Percentiles rank a stretch among this genome's conserved stretches.
Evolutionary conservation across 2,888 invertebrate species (phyloP).

Genomic region (Perizoma affinitatum): DNA sequence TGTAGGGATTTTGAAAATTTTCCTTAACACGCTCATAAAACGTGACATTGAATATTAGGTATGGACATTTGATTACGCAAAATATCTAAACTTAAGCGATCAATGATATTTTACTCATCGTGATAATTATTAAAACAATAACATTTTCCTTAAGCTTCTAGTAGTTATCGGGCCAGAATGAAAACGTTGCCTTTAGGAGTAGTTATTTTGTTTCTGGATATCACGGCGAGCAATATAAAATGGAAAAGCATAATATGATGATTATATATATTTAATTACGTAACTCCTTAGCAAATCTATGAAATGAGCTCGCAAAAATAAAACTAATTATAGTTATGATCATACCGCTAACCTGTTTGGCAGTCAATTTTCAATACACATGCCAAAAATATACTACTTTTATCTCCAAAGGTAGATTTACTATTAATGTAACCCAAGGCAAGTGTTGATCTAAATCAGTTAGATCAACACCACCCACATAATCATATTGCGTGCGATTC

Average conservation of each 20-base stretch:
- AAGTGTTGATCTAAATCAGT: not conserved
- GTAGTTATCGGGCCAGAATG: no score
- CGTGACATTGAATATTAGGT: slow-evolving; percentile 5
- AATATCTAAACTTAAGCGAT: no score
- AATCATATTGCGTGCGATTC: slow-evolving; percentile 13
- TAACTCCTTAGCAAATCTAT: no score
- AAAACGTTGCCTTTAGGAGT: no score
- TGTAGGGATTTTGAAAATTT: slow-evolving; percentile 18
- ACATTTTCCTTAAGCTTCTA: not conserved
- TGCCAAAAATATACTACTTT: not conserved
- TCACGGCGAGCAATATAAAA: no score
- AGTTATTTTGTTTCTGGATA: no score
- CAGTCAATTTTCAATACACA: slow-evolving; percentile 3
- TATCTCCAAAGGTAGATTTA: no score
- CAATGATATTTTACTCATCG: no score
- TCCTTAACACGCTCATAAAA: slow-evolving; percentile 17
- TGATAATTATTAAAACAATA: not conserved
- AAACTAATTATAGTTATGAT: not conserved
- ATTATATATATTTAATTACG: no score
- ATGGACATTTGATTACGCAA: no score
- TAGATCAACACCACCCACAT: not conserved
- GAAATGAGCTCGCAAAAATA: not conserved
- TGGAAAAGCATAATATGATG: no score
- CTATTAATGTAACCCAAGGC: no score
- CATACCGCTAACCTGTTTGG: not conserved